Evolutionary conservation across 2,113 vertebrate genomes (phyloP).

Genomic region (Brachypteracias leptosomus): DNA sequence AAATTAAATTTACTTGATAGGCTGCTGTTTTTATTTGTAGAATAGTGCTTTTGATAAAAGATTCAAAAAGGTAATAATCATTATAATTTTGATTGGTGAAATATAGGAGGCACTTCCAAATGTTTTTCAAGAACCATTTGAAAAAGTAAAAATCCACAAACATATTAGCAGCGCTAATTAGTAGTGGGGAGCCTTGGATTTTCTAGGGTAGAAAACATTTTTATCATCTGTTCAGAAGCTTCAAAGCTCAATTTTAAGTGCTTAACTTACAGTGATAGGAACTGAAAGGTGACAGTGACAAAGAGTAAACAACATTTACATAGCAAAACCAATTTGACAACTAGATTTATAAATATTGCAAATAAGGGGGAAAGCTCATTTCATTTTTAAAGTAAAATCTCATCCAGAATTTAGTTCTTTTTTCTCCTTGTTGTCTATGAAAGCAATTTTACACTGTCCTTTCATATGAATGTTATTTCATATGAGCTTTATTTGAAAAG

Average conservation of each 20-base stretch:
- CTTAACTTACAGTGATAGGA: slow-evolving; percentile 6
- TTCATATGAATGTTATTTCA: not conserved
- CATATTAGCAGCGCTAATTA: slow-evolving; percentile 51
- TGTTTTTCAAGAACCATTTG: not conserved
- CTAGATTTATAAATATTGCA: slow-evolving; percentile 52
- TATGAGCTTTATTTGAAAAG: not conserved
- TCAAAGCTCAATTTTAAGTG: slow-evolving; percentile 45
- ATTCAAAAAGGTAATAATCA: not conserved
- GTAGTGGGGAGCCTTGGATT: slow-evolving; percentile 1
- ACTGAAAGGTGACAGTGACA: slow-evolving; percentile 49
- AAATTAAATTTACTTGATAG: slow-evolving; percentile 4
- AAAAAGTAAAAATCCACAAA: not conserved
- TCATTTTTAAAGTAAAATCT: not conserved
- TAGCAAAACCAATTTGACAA: slow-evolving; percentile 45
- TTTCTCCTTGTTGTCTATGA: not conserved
- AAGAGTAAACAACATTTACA: slow-evolving; percentile 63
- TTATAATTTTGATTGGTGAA: slow-evolving; percentile 27
- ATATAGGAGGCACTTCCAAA: not conserved
- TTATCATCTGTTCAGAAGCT: slow-evolving; percentile 42
- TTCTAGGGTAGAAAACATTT: slow-evolving; percentile 33
- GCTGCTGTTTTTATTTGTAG: slow-evolving; percentile 11
- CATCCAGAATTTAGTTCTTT: not conserved
- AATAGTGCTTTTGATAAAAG: slow-evolving; percentile 44
- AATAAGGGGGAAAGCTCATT: slow-evolving; percentile 13
- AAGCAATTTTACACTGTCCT: not conserved